These are phyloP conservation scores for Empis stercorea DNA, from an alignment of 2,888 invertebrate species.

Conservation along the genomic window DNA sequence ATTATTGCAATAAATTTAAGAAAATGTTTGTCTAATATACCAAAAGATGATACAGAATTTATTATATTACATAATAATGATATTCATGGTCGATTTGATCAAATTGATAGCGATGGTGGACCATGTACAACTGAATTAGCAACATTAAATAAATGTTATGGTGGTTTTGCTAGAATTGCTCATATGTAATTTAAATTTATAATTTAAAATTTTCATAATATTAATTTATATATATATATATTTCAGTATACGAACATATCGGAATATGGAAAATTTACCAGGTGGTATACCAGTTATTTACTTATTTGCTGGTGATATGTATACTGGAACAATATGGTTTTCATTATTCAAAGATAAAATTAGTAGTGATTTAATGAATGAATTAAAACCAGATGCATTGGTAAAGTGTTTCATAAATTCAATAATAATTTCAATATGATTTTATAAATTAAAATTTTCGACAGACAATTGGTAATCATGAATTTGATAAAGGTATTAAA, in stretches of 20 bases:
- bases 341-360: slow-evolving; percentile 68
- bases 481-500: slow-evolving; percentile 69
- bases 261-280: slow-evolving; percentile 40
- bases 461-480: slow-evolving; percentile 87
- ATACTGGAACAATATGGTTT: slow-evolving; percentile 81
- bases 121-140: slow-evolving; percentile 42
- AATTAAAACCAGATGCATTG: slow-evolving; percentile 71
- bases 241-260: slow-evolving; percentile 47
- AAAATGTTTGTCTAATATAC: too few species aligned
- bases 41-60: slow-evolving; percentile 36
- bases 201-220: not conserved
- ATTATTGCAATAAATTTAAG: too few species aligned
- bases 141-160: slow-evolving; percentile 57
- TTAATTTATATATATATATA: too few species aligned
- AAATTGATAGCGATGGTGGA: slow-evolving; percentile 59
- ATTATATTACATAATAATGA: slow-evolving; percentile 83
- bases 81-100: slow-evolving; percentile 75
- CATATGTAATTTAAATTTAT: slow-evolving; percentile 24
- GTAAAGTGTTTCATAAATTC: slow-evolving; percentile 38
- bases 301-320: slow-evolving; percentile 86
- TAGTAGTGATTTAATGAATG: slow-evolving; percentile 64
- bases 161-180: slow-evolving; percentile 73
- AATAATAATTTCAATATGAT: not conserved
- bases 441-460: too few species aligned
- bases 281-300: slow-evolving; percentile 57